phyloP scores from a whole-genome alignment of 1,140 invertebrate species.

The Heliothis virescens region DNA sequence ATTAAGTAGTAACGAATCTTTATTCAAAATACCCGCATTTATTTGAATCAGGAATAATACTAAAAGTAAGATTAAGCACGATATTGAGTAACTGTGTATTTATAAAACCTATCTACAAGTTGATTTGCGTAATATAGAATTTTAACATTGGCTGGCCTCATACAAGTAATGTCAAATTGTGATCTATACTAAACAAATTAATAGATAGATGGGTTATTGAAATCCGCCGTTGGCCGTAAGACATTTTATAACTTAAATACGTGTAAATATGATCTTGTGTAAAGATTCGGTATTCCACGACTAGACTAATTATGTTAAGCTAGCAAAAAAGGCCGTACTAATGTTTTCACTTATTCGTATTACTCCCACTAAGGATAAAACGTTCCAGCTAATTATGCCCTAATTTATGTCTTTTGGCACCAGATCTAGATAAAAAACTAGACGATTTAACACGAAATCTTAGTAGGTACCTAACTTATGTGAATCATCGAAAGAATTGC shows the following conservation, averaged over 20 bases:
- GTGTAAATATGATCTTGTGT: not conserved
- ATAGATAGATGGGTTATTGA: no score
- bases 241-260: not conserved
- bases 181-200: no score
- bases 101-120: no score
- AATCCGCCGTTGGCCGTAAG: not conserved
- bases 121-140: no score
- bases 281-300: not conserved
- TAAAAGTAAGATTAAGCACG: not conserved
- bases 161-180: no score
- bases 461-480: not conserved
- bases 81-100: no score
- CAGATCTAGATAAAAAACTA: not conserved
- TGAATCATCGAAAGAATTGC: not conserved
- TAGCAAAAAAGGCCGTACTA: constrained; percentile 2
- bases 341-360: not conserved
- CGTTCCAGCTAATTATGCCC: constrained; percentile 13
- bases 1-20: constrained; percentile 65
- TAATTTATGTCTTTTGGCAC: constrained; percentile 31
- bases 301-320: no score
- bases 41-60: constrained; percentile 4
- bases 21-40: constrained; percentile 55
- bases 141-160: no score
- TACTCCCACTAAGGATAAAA: constrained; percentile 20
- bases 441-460: not conserved